Evolutionary conservation across 2,113 vertebrate species (phyloP).

Genomic region (Amia ocellicauda): DNA sequence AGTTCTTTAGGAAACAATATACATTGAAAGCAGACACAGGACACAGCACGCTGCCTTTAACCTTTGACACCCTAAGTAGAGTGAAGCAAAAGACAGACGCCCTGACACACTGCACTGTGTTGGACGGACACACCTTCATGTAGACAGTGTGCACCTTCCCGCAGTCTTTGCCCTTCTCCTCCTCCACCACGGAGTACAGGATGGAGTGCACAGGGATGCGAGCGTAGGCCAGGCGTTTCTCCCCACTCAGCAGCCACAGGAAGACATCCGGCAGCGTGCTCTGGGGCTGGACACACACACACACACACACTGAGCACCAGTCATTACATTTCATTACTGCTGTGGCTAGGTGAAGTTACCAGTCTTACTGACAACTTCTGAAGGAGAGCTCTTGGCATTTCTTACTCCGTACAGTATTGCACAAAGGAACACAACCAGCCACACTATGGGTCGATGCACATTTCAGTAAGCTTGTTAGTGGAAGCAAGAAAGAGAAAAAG

Average conservation of each 20-base stretch:
- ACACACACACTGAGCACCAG: not conserved
- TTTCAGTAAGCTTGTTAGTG: not conserved
- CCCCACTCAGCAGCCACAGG: constrained; percentile 83
- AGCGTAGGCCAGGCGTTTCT: constrained; percentile 72
- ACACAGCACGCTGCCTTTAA: too few relatives aligned
- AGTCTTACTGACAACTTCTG: too few relatives aligned
- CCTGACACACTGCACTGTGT: not conserved
- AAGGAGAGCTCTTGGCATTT: too few relatives aligned
- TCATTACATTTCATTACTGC: not conserved
- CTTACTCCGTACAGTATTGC: too few relatives aligned
- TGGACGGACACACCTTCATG: constrained; percentile 70
- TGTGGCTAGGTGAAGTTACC: too few relatives aligned
- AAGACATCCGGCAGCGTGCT: constrained; percentile 83
- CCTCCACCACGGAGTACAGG: constrained; percentile 85
- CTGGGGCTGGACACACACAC: constrained; percentile 73
- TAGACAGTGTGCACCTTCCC: constrained; percentile 80
- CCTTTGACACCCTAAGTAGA: too few relatives aligned
- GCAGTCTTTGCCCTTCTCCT: constrained; percentile 84
- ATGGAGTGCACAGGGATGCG: constrained; percentile 78
- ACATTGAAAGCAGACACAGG: too few relatives aligned
- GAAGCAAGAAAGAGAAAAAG: not conserved
- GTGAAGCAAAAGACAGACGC: not conserved
- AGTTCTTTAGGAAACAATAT: too few relatives aligned
- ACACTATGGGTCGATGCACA: too few relatives aligned
- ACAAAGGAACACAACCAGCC: too few relatives aligned